Evolutionary conservation across 1,140 invertebrate genomes (phyloP).

Genomic region (Zaprionus camerounensis): DNA sequence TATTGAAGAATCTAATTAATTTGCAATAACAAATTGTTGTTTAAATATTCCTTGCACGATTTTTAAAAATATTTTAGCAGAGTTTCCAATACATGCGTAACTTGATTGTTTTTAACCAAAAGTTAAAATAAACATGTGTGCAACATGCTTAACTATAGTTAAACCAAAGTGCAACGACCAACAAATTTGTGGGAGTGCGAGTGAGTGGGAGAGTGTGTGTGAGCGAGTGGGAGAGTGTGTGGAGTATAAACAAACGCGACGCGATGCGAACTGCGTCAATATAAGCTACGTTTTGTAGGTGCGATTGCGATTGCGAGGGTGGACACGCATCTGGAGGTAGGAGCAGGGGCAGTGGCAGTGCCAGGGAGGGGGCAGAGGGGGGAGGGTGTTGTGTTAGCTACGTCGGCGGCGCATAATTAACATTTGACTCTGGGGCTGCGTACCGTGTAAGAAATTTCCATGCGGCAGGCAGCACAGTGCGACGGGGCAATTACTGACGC

Average conservation of each 20-base stretch:
- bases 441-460: constrained; percentile 66
- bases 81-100: background rate
- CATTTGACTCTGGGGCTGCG: constrained; percentile 73
- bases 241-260: constrained; percentile 48
- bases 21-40: background rate
- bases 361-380: no score
- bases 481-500: constrained; percentile 58
- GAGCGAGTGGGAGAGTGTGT: constrained; percentile 23
- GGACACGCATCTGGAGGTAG: constrained; percentile 5
- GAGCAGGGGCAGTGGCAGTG: background rate
- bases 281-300: constrained; percentile 35
- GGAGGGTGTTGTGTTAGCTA: constrained; percentile 24
- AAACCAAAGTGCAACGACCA: constrained; percentile 34
- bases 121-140: background rate
- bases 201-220: constrained; percentile 10
- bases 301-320: constrained; percentile 12
- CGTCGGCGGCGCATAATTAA: constrained; percentile 72
- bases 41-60: background rate
- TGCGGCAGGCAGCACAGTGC: constrained; percentile 33
- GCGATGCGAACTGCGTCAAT: constrained; percentile 41
- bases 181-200: constrained; percentile 23
- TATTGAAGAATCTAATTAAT: background rate
- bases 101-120: background rate
- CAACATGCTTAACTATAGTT: constrained; percentile 7
- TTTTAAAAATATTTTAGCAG: background rate